phyloP scores from a whole-genome alignment of 2,113 vertebrate species.

The Ramphastos sulfuratus region DNA sequence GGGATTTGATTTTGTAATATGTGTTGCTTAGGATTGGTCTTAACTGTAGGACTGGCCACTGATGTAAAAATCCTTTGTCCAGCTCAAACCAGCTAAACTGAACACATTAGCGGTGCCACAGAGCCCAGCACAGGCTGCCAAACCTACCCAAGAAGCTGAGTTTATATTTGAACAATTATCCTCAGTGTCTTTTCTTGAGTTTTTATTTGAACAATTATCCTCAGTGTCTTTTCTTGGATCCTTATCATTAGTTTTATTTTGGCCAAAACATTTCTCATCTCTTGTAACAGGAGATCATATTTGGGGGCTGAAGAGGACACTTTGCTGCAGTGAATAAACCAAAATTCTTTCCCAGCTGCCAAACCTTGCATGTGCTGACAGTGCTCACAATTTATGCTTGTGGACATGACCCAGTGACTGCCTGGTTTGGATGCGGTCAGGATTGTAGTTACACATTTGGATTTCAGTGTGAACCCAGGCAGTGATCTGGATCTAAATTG shows the following conservation, averaged over 20 bases:
- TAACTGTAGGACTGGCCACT: neutral
- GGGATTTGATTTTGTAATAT: neutral
- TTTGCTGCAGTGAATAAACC: constrained; percentile 1
- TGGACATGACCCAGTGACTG: constrained; percentile 41
- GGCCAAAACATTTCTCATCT: constrained; percentile 43
- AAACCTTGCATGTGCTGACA: constrained; percentile 57
- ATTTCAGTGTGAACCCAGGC: constrained; percentile 31
- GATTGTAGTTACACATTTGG: constrained; percentile 23
- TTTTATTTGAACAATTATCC: neutral
- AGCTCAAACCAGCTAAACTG: neutral
- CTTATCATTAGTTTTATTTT: constrained; percentile 29
- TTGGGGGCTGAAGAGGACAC: neutral
- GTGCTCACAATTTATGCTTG: constrained; percentile 23
- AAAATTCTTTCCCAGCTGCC: constrained; percentile 13
- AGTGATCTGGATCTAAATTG: constrained; percentile 24
- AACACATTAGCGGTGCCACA: neutral
- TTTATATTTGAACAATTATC: neutral
- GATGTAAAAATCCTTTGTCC: neutral
- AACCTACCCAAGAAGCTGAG: neutral
- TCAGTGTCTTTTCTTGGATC: constrained; percentile 34
- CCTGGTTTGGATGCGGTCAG: constrained; percentile 32
- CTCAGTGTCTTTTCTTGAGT: constrained; percentile 14
- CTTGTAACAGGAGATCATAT: constrained; percentile 8
- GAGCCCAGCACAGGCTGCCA: neutral
- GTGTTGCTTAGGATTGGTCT: neutral